phyloP scores from a whole-genome alignment of 37 sponge, comb jelly and placozoan species.

The Eunapius fragilis region DNA sequence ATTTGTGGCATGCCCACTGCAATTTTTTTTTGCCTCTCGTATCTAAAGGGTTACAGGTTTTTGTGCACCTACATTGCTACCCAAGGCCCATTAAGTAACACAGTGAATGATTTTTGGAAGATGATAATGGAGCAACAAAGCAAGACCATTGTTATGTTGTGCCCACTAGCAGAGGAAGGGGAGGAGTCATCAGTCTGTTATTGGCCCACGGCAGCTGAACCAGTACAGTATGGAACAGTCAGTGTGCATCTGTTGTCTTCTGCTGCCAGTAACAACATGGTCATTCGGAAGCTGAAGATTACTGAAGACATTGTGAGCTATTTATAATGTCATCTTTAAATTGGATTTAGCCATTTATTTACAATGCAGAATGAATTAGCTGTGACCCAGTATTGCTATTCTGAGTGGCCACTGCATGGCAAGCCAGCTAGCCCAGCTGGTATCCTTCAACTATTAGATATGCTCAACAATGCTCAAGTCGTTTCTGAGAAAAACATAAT shows the following conservation, averaged over 20 bases:
- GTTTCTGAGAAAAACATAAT: conserved; percentile 36
- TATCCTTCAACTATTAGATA: conserved; percentile 26
- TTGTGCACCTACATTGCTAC: conserved; percentile 15
- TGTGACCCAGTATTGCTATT: conserved; percentile 25
- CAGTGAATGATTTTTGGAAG: conserved; percentile 18
- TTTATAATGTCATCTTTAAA: not conserved
- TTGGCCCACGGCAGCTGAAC: conserved; percentile 9
- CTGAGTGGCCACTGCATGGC: conserved; percentile 31
- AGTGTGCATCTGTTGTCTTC: conserved; percentile 36
- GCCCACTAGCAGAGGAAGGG: not conserved
- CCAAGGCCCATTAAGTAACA: conserved; percentile 20
- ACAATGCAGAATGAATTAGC: not conserved
- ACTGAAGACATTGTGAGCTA: not conserved
- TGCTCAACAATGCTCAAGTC: not conserved
- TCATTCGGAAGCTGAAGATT: not conserved
- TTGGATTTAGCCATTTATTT: not conserved
- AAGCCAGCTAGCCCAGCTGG: conserved; percentile 5
- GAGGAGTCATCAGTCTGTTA: conserved; percentile 10
- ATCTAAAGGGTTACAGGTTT: conserved; percentile 12
- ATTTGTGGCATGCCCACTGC: not conserved
- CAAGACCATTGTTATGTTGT: conserved; percentile 12
- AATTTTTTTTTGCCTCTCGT: not conserved
- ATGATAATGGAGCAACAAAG: conserved; percentile 20
- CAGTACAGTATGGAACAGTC: conserved; percentile 13
- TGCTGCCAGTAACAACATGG: not conserved